Percentiles rank a stretch among this genome's conserved stretches.
These are phyloP conservation scores for Centropus bengalensis DNA, from an alignment of 2,113 vertebrate species.

Conservation along the genomic window DNA sequence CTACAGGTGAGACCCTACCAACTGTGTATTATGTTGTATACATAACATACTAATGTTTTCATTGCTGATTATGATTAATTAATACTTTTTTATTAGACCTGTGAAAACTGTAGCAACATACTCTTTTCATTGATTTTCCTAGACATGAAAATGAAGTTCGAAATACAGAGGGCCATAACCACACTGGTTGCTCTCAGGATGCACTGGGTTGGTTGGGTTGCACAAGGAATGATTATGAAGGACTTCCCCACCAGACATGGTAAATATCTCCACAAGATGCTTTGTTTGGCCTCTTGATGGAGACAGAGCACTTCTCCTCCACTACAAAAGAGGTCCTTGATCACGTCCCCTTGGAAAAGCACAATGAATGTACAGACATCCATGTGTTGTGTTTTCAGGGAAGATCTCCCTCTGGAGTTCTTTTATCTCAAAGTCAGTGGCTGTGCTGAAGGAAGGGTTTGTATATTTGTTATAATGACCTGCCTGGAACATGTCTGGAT, in stretches of 20 bases:
- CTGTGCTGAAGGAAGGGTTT: conserved; percentile 89
- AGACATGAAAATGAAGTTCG: no score
- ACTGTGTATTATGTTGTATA: fast-evolving
- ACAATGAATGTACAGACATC: fast-evolving
- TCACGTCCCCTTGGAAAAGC: neutral
- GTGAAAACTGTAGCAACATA: neutral
- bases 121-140: no score
- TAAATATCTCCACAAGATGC: no score
- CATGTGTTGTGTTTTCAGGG: conserved; percentile 68
- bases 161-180: neutral
- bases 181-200: neutral
- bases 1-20: neutral
- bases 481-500: conserved; percentile 84
- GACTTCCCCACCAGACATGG: neutral
- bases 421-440: conserved; percentile 87
- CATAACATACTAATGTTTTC: neutral
- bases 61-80: neutral
- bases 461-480: conserved; percentile 82
- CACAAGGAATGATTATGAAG: neutral
- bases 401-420: conserved; percentile 83
- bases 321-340: no score
- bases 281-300: neutral
- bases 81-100: neutral
- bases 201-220: neutral
- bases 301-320: neutral